Percentiles rank a stretch among this genome's conserved stretches.
These are phyloP conservation scores for Sycophaga agraensis DNA, from an alignment of 1,140 invertebrate genomes.

Conservation along the genomic window DNA sequence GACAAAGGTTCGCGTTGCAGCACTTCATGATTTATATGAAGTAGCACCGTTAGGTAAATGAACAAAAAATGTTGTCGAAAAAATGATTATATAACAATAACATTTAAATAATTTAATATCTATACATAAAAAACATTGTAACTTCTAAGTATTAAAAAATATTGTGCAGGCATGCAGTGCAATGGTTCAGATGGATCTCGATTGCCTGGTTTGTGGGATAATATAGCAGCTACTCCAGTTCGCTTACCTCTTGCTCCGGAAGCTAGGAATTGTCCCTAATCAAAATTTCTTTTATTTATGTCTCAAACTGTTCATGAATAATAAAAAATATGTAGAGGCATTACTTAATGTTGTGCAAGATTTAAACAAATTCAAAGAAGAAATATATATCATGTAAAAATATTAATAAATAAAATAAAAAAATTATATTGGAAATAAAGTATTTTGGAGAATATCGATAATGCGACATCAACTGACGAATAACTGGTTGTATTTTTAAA, in stretches of 20 bases:
- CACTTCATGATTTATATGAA: slow-evolving; percentile 79
- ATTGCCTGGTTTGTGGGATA: slow-evolving; percentile 76
- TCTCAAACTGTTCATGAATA: too few species aligned
- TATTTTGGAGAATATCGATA: slow-evolving; percentile 5
- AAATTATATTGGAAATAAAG: slow-evolving; percentile 6
- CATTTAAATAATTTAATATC: too few species aligned
- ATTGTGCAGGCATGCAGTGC: slow-evolving; percentile 77
- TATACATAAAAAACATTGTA: background rate
- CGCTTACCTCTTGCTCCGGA: slow-evolving; percentile 58
- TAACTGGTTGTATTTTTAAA: slow-evolving; percentile 27
- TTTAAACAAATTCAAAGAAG: too few species aligned
- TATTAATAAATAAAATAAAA: slow-evolving; percentile 2
- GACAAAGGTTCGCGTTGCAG: slow-evolving; percentile 72
- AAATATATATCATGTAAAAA: too few species aligned
- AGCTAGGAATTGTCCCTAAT: slow-evolving; percentile 52
- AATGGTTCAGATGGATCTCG: slow-evolving; percentile 85
- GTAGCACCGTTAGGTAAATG: slow-evolving; percentile 75
- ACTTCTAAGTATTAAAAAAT: background rate
- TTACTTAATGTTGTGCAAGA: too few species aligned
- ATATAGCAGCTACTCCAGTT: slow-evolving; percentile 61
- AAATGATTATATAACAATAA: background rate
- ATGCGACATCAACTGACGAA: slow-evolving; percentile 17
- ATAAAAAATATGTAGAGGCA: too few species aligned
- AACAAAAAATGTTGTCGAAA: background rate
- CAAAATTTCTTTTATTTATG: too few species aligned